phyloP scores from a whole-genome alignment of 92 coral and sea anemone genomes.

The Blastomussa wellsi region DNA sequence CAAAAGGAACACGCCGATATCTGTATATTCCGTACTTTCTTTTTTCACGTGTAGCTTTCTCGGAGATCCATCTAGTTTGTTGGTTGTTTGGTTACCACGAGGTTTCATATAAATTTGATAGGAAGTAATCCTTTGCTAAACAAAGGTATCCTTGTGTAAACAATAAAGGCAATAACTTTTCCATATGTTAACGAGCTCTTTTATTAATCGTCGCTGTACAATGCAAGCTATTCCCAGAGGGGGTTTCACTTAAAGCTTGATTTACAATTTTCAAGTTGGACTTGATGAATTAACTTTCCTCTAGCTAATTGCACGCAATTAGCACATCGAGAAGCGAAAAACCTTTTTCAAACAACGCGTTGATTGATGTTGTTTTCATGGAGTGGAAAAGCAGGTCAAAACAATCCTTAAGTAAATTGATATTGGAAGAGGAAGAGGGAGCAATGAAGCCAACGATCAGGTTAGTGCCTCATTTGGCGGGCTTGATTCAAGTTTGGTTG shows the following conservation, averaged over 20 bases:
- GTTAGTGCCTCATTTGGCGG: neutral
- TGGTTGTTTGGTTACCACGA: constrained; percentile 8
- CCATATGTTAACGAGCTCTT: neutral
- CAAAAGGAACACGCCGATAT: neutral
- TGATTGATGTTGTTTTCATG: constrained; percentile 61
- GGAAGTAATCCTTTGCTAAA: constrained; percentile 1
- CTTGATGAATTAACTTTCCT: constrained; percentile 33
- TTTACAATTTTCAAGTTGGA: constrained; percentile 17
- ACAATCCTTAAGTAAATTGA: constrained; percentile 42
- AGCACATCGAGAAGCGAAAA: constrained; percentile 40
- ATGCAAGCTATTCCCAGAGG: constrained; percentile 12
- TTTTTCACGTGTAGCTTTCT: neutral
- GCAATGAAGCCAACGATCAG: constrained; percentile 23
- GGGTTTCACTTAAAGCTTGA: neutral
- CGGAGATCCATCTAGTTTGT: neutral
- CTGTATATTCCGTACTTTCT: neutral
- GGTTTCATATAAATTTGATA: neutral
- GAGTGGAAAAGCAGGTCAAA: constrained; percentile 59
- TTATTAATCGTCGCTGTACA: neutral
- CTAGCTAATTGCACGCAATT: constrained; percentile 61
- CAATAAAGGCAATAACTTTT: constrained; percentile 33
- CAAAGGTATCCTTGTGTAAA: constrained; percentile 21
- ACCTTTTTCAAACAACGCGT: constrained; percentile 63
- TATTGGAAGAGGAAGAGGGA: constrained; percentile 58
- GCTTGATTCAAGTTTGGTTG: neutral